These are phyloP conservation scores for Marmota monax DNA, from an alignment of 2,113 vertebrate species.

Conservation along the genomic window DNA sequence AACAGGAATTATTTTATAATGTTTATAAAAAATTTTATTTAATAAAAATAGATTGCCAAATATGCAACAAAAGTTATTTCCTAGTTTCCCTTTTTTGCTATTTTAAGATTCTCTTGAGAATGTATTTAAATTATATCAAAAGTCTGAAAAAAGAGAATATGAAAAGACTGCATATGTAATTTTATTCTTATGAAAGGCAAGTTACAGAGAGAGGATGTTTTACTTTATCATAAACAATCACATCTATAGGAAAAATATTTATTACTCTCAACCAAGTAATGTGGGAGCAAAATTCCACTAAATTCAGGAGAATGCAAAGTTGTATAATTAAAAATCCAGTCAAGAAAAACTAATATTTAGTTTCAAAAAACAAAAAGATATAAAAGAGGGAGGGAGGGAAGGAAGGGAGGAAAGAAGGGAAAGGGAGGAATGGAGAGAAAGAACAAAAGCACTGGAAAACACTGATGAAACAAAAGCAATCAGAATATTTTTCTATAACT, in stretches of 20 bases:
- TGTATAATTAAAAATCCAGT: not conserved
- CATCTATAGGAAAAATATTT: not conserved
- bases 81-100: not conserved
- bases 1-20: slow-evolving; percentile 9
- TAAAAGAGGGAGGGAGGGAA: not conserved
- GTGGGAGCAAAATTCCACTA: not conserved
- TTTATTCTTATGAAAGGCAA: not conserved
- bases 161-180: not conserved
- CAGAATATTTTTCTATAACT: slow-evolving; percentile 39
- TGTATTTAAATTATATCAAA: not conserved
- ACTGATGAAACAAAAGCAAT: slow-evolving; percentile 16
- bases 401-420: not conserved
- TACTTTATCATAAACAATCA: not conserved
- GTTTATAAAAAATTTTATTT: not conserved
- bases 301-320: not conserved
- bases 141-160: not conserved
- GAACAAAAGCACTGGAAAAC: not conserved
- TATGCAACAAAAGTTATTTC: not conserved
- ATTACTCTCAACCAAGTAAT: not conserved
- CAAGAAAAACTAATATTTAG: not conserved
- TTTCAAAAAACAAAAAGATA: not conserved
- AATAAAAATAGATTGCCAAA: not conserved
- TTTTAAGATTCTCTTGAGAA: slow-evolving; percentile 9
- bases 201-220: not conserved
- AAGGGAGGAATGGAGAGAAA: too few relatives aligned